Evolutionary conservation across 2,797 vertebrate species (phyloP).

Genomic region (Chaetophractus vellerosus): DNA sequence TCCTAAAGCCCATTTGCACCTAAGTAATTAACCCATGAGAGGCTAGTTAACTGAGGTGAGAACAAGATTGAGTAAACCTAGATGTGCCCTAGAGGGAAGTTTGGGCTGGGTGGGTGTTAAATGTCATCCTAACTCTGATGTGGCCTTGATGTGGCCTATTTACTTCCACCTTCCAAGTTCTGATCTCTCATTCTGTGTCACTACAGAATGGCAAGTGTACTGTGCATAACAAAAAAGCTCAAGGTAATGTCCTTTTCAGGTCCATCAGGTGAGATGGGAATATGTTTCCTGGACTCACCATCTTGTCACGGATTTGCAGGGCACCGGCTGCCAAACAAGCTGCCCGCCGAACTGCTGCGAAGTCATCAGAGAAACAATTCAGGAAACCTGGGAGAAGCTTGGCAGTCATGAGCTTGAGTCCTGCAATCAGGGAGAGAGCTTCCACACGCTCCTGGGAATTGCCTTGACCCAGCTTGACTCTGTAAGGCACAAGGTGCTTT

Average conservation of each 20-base stretch:
- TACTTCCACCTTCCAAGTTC: neutral
- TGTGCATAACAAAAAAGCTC: neutral
- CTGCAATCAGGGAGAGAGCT: slow-evolving; percentile 89
- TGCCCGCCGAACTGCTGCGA: slow-evolving; percentile 88
- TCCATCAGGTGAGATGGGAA: slow-evolving; percentile 20
- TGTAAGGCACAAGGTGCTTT: slow-evolving; percentile 67
- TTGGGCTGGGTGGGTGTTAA: neutral
- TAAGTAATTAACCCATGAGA: neutral
- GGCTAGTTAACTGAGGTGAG: slow-evolving; percentile 41
- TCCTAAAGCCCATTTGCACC: neutral
- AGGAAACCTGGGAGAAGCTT: slow-evolving; percentile 90
- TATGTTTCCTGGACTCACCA: slow-evolving; percentile 84
- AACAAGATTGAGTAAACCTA: neutral
- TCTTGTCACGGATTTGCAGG: slow-evolving; percentile 88
- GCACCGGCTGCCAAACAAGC: slow-evolving; percentile 90
- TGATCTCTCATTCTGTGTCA: neutral
- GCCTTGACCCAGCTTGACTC: slow-evolving; percentile 87
- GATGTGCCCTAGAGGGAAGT: neutral
- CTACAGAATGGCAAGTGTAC: slow-evolving; percentile 27
- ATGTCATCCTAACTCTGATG: neutral
- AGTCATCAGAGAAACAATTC: slow-evolving; percentile 89
- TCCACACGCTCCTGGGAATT: slow-evolving; percentile 85
- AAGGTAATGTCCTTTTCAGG: neutral
- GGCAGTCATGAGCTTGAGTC: slow-evolving; percentile 90
- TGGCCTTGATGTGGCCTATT: neutral